Evolutionary conservation across 2,113 vertebrate genomes (phyloP).

Genomic region (Gobius niger): DNA sequence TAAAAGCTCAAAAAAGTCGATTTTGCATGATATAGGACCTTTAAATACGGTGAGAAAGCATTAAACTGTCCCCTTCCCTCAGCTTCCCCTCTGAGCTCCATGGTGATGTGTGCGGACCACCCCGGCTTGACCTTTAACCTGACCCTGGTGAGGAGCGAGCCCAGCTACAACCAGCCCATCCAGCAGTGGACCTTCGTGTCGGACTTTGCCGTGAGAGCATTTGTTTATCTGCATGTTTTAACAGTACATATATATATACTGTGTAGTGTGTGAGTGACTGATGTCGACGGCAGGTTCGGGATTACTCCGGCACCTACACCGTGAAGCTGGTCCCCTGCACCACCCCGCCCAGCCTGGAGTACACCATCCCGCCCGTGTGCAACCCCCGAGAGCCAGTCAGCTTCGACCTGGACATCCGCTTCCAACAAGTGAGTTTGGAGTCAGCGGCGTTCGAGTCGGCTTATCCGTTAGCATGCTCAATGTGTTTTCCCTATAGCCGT

Average conservation of each 20-base stretch:
- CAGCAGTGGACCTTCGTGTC: constrained; percentile 95
- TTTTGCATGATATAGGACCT: no score
- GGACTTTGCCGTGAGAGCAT: constrained; percentile 86
- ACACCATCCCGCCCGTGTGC: constrained; percentile 85
- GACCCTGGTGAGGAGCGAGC: constrained; percentile 84
- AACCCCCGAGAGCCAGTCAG: constrained; percentile 86
- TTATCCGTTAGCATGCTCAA: no score
- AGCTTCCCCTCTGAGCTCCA: constrained; percentile 83
- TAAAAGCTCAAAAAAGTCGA: no score
- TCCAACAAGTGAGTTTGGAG: constrained; percentile 92
- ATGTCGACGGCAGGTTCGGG: constrained; percentile 80
- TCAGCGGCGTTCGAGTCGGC: no score
- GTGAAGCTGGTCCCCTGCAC: constrained; percentile 89
- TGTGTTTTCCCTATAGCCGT: no score
- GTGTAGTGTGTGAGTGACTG: neutral
- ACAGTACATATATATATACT: no score
- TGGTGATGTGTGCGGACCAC: constrained; percentile 87
- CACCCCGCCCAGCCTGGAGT: constrained; percentile 79
- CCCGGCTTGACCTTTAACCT: constrained; percentile 89
- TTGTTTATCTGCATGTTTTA: neutral
- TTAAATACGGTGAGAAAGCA: no score
- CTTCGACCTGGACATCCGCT: constrained; percentile 93
- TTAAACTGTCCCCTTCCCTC: constrained; percentile 24
- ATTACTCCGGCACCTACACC: constrained; percentile 90
- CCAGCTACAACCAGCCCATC: constrained; percentile 86